These are phyloP conservation scores for Neopipo cinnamomea DNA, from an alignment of 2,113 vertebrate genomes.

Conservation along the genomic window DNA sequence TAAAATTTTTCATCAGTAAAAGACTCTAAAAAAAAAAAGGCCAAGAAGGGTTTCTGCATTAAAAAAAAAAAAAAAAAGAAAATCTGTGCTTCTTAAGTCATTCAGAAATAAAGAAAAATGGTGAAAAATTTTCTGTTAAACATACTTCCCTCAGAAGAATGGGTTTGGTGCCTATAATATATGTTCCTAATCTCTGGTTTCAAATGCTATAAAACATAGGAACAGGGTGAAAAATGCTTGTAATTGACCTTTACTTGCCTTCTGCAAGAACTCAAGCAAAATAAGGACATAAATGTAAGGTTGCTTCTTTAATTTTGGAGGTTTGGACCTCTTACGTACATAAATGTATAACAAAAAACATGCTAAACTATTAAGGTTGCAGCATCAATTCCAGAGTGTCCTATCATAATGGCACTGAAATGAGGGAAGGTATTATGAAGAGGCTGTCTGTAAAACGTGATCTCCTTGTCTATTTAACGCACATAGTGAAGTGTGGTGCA, in stretches of 20 bases:
- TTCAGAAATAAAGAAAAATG: conserved; percentile 35
- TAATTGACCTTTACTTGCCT: not conserved
- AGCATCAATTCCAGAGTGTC: not conserved
- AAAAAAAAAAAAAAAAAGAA: not conserved
- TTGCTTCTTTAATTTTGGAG: not conserved
- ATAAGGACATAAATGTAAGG: not conserved
- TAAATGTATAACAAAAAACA: not conserved
- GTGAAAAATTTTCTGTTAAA: conserved; percentile 5
- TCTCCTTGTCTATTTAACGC: not conserved
- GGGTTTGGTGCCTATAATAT: not conserved
- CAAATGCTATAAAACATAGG: not conserved
- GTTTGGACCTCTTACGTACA: not conserved
- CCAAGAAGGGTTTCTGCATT: not conserved
- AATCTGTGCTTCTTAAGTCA: not conserved
- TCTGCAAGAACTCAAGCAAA: not conserved
- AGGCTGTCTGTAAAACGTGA: not conserved
- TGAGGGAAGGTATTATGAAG: not conserved
- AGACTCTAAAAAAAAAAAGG: not conserved
- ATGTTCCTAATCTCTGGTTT: not conserved
- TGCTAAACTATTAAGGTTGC: not conserved
- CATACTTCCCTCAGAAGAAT: not conserved
- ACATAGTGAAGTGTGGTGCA: not conserved
- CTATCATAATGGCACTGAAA: not conserved
- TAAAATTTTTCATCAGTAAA: not conserved
- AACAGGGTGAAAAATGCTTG: not conserved